Conservation (phyloP, 2,113 vertebrate species). For the Micronycteris hirsuta region DNA sequence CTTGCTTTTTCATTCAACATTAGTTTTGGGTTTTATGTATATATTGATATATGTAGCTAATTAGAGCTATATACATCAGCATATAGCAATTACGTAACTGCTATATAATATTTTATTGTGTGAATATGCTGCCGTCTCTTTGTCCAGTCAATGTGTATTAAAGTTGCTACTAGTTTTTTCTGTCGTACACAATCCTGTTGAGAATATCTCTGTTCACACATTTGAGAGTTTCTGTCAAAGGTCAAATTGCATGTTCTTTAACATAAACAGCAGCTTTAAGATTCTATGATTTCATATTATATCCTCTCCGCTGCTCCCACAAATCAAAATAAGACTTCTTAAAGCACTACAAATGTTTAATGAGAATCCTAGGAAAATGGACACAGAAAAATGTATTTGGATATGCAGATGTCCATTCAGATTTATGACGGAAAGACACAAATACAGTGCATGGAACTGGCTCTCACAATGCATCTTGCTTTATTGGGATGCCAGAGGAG, state of each 20-base stretch:
- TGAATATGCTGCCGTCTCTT: not conserved
- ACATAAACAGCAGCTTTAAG: not conserved
- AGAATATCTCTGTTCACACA: not conserved
- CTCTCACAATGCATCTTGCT: not conserved
- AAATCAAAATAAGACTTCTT: not conserved
- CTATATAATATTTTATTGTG: not conserved
- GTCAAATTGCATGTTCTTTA: not conserved
- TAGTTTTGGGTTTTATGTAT: not conserved
- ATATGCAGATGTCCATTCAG: not conserved
- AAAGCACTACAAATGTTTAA: not conserved
- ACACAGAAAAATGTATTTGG: not conserved
- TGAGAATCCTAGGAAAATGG: not conserved
- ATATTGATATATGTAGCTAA: not conserved
- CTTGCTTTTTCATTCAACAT: not conserved
- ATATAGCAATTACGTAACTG: not conserved
- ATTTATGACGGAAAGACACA: not conserved
- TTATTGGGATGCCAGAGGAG: not conserved
- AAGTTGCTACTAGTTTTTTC: not conserved
- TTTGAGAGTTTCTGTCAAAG: not conserved
- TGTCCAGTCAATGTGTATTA: not conserved
- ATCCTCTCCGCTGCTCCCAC: not conserved
- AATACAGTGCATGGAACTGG: not conserved
- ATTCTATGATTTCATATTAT: not conserved
- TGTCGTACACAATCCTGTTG: not conserved
- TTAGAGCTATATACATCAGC: not conserved